Percentiles rank a stretch among this genome's conserved stretches.
Evolutionary conservation across 2,888 invertebrate genomes (phyloP).

Genomic region (Athalia circularis): DNA sequence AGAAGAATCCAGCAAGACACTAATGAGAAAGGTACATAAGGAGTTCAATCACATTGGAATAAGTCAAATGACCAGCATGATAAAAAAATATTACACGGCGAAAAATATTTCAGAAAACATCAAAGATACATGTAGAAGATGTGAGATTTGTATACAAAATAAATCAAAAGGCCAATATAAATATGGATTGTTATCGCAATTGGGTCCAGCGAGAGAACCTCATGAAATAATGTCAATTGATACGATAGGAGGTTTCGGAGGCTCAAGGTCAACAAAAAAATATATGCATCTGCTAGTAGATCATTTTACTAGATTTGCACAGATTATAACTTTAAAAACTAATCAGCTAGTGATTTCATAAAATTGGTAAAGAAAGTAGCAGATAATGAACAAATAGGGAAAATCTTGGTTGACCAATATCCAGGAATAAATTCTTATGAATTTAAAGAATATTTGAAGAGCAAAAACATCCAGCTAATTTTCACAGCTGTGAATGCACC

Average conservation of each 20-base stretch:
- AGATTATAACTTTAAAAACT: slow-evolving; percentile 42
- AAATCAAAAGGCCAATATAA: too few relatives aligned
- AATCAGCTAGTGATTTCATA: slow-evolving; percentile 36
- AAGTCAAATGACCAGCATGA: slow-evolving; percentile 25
- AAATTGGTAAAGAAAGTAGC: neutral
- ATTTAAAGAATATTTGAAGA: slow-evolving; percentile 24
- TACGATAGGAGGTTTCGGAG: slow-evolving; percentile 37
- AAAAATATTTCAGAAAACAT: slow-evolving; percentile 38
- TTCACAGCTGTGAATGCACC: slow-evolving; percentile 53
- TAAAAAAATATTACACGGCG: slow-evolving; percentile 34
- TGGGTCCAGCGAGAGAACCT: slow-evolving; percentile 40
- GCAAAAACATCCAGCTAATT: slow-evolving; percentile 42
- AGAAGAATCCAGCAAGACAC: neutral
- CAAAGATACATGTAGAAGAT: slow-evolving; percentile 16
- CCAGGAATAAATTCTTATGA: slow-evolving; percentile 16
- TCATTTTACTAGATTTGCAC: slow-evolving; percentile 34
- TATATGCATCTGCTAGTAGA: slow-evolving; percentile 13
- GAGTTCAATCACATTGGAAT: slow-evolving; percentile 30
- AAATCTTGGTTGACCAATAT: slow-evolving; percentile 1
- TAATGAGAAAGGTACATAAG: neutral
- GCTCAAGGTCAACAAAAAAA: slow-evolving; percentile 37
- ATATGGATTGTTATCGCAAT: slow-evolving; percentile 30
- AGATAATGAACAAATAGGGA: slow-evolving; percentile 9
- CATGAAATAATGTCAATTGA: slow-evolving; percentile 28
- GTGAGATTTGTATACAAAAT: too few relatives aligned